Evolutionary conservation across 2,888 invertebrate species (phyloP), one percentile per base, ranked within the genome.

Genomic region (Stenichneumon culpator): DNA sequence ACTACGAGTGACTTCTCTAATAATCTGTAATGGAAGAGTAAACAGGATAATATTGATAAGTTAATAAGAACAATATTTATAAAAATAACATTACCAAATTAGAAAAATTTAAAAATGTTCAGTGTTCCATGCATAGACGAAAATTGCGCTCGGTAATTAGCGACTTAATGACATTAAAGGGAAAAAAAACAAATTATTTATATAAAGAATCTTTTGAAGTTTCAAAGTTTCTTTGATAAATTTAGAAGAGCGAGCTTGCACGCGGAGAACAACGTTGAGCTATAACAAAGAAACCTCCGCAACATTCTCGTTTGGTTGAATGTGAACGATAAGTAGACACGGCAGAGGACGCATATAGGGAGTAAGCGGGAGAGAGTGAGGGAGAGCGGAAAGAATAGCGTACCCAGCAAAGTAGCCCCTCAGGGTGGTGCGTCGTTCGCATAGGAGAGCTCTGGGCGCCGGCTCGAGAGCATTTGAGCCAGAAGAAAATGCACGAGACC

Each of bases 401-500:
- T 73, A 78, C 82, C 72, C 68, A 57, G 67, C 16, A 72, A 82
- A 82, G 78, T 73, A 82, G 44, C 44, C 68, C 67, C 82, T 67
- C 78, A 52, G 65, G 82, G 32, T 72, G 72, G 78, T 68, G 78
- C 78, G 57, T 60, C 78, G 67, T 68, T 72, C 78, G 73, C 67
- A 14, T 52, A 73, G 67, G 50, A 77, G 75, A 72, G 63, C 77
- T 67, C 36, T 57, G 79, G 69, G 79, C 82, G 85, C 79, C 78
- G 87, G 75, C 52, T 74, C 72, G 75, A 72, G 86, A 73, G 86
- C 85, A 86, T 88, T 84, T 84, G 68, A 63, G 72, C 22, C 54
- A 67, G 72, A 83, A 86, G 86, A 86, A 89, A 91, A 89, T 90
- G 87, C 88, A 90, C 87, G 87, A 88, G 81, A 86, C 90, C 89